These are phyloP conservation scores for Dryoscopus gambensis DNA, from an alignment of 2,113 vertebrate genomes.

Conservation along the genomic window DNA sequence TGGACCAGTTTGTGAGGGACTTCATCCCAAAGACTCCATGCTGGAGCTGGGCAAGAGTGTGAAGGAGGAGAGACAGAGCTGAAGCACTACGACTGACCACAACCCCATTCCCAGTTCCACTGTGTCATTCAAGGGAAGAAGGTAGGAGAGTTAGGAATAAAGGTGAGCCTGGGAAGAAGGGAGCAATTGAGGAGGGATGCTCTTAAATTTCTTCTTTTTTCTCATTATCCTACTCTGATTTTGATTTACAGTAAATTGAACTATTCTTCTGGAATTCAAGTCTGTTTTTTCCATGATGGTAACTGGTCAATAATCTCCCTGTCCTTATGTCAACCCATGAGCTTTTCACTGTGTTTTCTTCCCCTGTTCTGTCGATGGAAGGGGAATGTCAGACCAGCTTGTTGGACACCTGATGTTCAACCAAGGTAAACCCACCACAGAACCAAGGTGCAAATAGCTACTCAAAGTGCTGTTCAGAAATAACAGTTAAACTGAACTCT, in stretches of 20 bases:
- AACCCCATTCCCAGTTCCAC: background rate
- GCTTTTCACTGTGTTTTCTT: background rate
- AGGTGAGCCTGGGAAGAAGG: background rate
- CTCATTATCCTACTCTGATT: background rate
- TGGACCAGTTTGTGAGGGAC: background rate
- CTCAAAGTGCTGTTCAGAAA: background rate
- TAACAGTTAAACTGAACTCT: background rate
- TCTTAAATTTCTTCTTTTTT: background rate
- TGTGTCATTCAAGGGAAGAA: background rate
- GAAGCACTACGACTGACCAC: background rate
- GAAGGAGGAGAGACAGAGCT: background rate
- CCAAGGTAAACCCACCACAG: background rate
- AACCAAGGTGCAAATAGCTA: background rate
- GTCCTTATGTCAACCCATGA: background rate
- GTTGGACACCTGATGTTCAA: background rate
- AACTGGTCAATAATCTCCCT: background rate
- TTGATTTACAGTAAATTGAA: background rate
- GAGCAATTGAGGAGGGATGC: background rate
- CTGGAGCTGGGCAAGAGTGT: background rate
- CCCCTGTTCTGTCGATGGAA: background rate
- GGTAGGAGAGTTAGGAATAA: background rate
- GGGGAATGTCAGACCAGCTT: background rate
- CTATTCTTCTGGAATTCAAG: background rate
- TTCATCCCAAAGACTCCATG: accelerated
- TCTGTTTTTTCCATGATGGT: background rate